Base-by-base conservation (phyloP, 2,113 vertebrate genomes). In the Antechinus flavipes region DNA sequence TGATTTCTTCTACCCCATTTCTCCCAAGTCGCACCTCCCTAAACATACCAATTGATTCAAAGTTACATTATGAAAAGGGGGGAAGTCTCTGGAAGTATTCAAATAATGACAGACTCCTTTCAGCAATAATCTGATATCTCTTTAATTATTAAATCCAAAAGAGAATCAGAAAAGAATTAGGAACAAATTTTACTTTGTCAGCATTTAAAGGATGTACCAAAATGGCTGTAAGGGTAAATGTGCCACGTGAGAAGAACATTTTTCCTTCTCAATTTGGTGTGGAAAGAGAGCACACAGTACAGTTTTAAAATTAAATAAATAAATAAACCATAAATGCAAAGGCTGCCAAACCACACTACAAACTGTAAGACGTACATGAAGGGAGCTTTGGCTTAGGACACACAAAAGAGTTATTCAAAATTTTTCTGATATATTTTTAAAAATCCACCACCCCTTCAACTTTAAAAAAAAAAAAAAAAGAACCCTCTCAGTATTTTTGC, bases 1-100 rank as follows among this genome's bases (percentile, higher is more conserved):
- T 99, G 98, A 99, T 99, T 98, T 99, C 99, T 98, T 99, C 99
- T 96, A 99, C 99, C 1, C 99, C 99, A 46, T 99, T 99, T 98
- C 99, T 99, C 93, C 99, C 99, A 97, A 99, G 99, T 94, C 99
- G 99, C 94, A 99, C 99, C 97, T 99, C 99, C 98, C 99, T 99
- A 96, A 98, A 98, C 95, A 98, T 49, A 98, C 96, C 96, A 98
- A 97, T 98, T 97, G 97, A 97, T 95, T n/a, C 95, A 55, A 97
- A 91, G 97, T 91, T 97, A 93, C 42, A 54, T 95, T 90, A 97
- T 56, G 89, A 95, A n/a, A 76, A 76, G 16, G 61, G 25, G 16
- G 19, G 95, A 97, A 97, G 58, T 42, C 50, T 94, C 93, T n/a
- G 47, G 68, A 95, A 94, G 56, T 47, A 16, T 50, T 90, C 23